Conservation (phyloP, 2,888 invertebrate genomes). For the Chouioia cunea region DNA sequence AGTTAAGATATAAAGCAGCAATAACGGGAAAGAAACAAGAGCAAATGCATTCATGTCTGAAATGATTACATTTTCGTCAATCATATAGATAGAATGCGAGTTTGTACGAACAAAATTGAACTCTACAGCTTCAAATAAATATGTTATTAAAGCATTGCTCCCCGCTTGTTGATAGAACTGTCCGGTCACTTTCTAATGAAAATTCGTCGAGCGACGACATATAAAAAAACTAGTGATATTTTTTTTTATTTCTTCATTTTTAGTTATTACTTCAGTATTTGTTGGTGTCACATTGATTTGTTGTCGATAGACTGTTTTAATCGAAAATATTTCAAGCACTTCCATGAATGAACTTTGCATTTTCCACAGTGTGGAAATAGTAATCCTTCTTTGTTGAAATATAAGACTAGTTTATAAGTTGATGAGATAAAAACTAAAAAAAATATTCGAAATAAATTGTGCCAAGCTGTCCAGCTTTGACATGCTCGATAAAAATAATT, state of each 20-base stretch:
- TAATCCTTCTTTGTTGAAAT: no score
- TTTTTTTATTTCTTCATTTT: background rate
- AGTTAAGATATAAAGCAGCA: no score
- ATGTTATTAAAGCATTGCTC: background rate
- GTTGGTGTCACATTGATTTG: slow-evolving; percentile 2
- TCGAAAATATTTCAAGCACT: slow-evolving; percentile 18
- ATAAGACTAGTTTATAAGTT: no score
- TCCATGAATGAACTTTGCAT: slow-evolving; percentile 2
- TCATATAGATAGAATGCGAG: background rate
- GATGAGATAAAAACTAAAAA: no score
- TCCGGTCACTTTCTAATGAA: slow-evolving; percentile 3
- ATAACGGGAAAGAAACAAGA: slow-evolving; percentile 3
- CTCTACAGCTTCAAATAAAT: background rate
- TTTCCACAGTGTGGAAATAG: no score
- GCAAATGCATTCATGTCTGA: slow-evolving; percentile 9
- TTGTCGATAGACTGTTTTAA: slow-evolving; percentile 26
- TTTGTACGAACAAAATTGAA: slow-evolving; percentile 1
- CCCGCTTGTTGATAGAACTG: slow-evolving; percentile 14
- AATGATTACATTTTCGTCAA: slow-evolving; percentile 24
- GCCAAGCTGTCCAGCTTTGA: no score
- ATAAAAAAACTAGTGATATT: slow-evolving; percentile 21
- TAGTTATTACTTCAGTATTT: slow-evolving; percentile 14
- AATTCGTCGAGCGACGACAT: slow-evolving; percentile 9
- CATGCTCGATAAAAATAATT: no score
- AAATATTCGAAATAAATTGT: no score